Evolutionary conservation across 2,888 invertebrate species (phyloP), one percentile per base, ranked within the genome.

Genomic region (Abrostola triplasia): DNA sequence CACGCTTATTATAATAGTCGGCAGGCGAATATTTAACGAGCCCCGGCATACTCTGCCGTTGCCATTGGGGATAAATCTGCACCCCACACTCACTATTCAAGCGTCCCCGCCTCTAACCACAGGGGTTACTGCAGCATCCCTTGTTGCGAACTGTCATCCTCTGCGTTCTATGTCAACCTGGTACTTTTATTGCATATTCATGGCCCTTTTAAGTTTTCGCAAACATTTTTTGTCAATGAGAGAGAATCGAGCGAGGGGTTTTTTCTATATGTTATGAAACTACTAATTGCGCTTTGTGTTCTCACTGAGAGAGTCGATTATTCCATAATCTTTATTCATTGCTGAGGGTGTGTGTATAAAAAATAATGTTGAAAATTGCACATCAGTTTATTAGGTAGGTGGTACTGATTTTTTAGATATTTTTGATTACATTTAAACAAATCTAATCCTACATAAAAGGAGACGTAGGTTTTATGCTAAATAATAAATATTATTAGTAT

Each of bases 131-230:
- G 83, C 93, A 93, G 92, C 92, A 92, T 93, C 91, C 91, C 90
- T 82, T 84, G 74, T 90, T 90, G 92, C 93, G 80, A 93, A 92
- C 84, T 87, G 68, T 73, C 85, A 88, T 85, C 88, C 81, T 84
- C 82, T 84, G 51, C 69, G 64, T 67, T 83, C 74, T 87, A 89
- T 94, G 91, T 69, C 65, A 63, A 65, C 93, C 92, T 93, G 83
- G 94, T 94, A 92, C 86, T 86, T 93, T 92, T 93, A 94, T 94
- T 94, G 94, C 94, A 94, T 92, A 93, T 91, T 93, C 87, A 89
- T 91, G 85, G 84, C 76, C 64, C 80, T 84, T 86, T 86, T 84
- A 79, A 77, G 71, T 84, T 90, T 93, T 93, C 77, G 92, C 93
- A 91, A 89, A 84, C 80, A 65, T 80, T 79, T 74, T 67, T 62